These are phyloP conservation scores for Pollenia amentaria DNA, from an alignment of 2,888 invertebrate genomes.

Conservation along the genomic window DNA sequence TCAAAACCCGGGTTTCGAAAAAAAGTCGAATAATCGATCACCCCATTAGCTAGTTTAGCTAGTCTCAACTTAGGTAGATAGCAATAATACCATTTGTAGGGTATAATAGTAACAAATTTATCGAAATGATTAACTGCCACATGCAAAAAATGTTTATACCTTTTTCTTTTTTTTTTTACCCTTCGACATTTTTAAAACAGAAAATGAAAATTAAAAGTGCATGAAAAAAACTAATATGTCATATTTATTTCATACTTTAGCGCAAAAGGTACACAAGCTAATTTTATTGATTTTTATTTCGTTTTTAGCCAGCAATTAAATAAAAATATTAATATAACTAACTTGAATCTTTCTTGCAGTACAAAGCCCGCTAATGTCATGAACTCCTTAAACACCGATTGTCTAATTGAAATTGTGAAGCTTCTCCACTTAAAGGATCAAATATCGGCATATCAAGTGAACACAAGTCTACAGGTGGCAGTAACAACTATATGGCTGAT, in stretches of 20 bases:
- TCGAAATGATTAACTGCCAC: too few relatives aligned
- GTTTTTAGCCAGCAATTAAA: not conserved
- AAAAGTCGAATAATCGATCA: too few relatives aligned
- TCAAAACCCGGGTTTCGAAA: too few relatives aligned
- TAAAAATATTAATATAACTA: constrained; percentile 21
- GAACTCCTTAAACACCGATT: constrained; percentile 59
- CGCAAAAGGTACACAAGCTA: not conserved
- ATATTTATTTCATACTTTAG: constrained; percentile 17
- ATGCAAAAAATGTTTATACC: too few relatives aligned
- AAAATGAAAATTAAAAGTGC: not conserved
- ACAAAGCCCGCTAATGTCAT: constrained; percentile 1
- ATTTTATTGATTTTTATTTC: constrained; percentile 41
- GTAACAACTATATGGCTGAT: constrained; percentile 44
- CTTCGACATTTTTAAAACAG: not conserved
- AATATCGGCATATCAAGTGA: constrained; percentile 48
- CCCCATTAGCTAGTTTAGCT: too few relatives aligned
- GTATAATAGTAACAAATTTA: too few relatives aligned
- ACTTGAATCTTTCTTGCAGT: constrained; percentile 34
- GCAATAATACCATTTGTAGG: too few relatives aligned
- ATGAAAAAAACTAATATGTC: not conserved
- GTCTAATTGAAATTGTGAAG: constrained; percentile 55
- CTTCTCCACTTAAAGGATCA: constrained; percentile 59
- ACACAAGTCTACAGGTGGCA: not conserved
- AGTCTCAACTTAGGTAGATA: too few relatives aligned
- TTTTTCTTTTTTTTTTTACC: too few relatives aligned